Percentiles rank a stretch among this genome's conserved stretches.
phyloP scores from a whole-genome alignment of 2,797 vertebrate species.

The Aselliscus stoliczkanus region DNA sequence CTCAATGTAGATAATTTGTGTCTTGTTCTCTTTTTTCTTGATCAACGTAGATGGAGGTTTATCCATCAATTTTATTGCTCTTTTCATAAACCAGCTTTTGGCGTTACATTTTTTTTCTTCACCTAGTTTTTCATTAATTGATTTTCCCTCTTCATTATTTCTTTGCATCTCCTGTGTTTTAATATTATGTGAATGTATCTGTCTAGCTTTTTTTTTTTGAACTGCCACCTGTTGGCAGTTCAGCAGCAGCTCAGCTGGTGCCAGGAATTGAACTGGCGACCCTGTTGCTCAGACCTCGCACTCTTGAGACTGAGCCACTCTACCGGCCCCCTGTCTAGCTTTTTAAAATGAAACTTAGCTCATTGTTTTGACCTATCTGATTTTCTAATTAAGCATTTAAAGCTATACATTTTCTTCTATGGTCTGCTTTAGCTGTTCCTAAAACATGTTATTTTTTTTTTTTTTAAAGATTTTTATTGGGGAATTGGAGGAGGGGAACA shows the following conservation, averaged over 20 bases:
- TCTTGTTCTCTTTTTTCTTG: background rate
- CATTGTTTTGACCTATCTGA: background rate
- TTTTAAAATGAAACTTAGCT: background rate
- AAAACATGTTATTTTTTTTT: too few relatives aligned
- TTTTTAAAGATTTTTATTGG: too few relatives aligned
- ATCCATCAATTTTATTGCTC: background rate
- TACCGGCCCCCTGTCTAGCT: background rate
- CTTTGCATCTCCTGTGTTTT: background rate
- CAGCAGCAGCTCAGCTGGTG: too few relatives aligned
- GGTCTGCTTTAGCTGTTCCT: background rate
- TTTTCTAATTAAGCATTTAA: background rate
- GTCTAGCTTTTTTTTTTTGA: background rate
- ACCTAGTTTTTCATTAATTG: background rate
- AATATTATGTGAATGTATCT: background rate
- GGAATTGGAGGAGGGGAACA: too few relatives aligned
- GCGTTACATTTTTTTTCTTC: background rate
- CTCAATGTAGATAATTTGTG: background rate
- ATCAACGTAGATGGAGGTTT: background rate
- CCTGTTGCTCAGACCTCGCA: too few relatives aligned
- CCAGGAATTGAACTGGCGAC: too few relatives aligned
- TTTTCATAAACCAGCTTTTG: background rate
- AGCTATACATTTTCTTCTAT: background rate
- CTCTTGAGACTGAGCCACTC: too few relatives aligned
- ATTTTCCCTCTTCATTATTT: background rate
- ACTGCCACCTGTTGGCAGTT: too few relatives aligned